Base-by-base conservation (phyloP, 2,888 invertebrate species). In the Matsumyia berberina region DNA sequence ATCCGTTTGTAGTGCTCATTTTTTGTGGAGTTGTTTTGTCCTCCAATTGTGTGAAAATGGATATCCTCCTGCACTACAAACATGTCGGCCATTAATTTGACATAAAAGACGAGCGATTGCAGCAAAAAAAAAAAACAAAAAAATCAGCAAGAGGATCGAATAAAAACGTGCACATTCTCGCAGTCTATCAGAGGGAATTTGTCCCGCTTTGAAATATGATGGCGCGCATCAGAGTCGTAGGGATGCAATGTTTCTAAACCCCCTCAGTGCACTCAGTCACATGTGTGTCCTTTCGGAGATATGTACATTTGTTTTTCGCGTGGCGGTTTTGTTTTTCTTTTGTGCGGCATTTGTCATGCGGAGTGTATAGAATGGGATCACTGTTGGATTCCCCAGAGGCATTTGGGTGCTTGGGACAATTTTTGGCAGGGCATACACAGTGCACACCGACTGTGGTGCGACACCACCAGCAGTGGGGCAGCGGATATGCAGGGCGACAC, bases 41-140 rank as follows among this genome's bases (percentile, higher is more conserved):
- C 55, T 69, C 46, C 67, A 62, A 62, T 73, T 89, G 89, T 88
- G 88, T 88, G 89, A 88, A 89, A 83, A 88, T 87, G 83, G 87
- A 88, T 87, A 87, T 86, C 81, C 77, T 72, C 76, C 60, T 39
- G 66, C 66, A n/a, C 67, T 87, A 76, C 87, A 87, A 74, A 86
- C 88, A 89, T 89, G 88, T 89, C 86, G 87, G 87, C 89, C 90
- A 90, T 90, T 90, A 89, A 90, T 89, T 89, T 89, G 88, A 88
- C 90, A 88, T 90, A 89, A 90, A 90, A 89, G 64, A 74, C 70
- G 60, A 86, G 62, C 60, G 87, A 89, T 88, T 46, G 37, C 57
- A 66, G 31, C 31, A 33, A 44, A 88, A 87, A 88, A 87, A 88
- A 87, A 87, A 88, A 88, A 88, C 12, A 0, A 58, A 78, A 72